Percentiles rank a stretch among this genome's conserved stretches.
Conservation (phyloP, 1,140 invertebrate species). For the Ridgeia piscesae region DNA sequence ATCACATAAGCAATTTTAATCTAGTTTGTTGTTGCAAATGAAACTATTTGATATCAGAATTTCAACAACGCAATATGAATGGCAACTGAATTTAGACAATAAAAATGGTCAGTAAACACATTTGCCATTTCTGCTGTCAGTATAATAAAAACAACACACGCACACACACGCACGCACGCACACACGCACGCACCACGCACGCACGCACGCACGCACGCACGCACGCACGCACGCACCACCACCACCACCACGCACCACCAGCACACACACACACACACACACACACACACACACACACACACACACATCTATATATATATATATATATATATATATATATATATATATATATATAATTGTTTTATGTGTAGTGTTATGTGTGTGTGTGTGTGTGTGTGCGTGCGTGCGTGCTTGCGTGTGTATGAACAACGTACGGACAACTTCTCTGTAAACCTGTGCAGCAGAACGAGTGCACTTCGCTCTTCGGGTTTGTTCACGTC, state of each 20-base stretch:
- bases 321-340: background rate
- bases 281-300: slow-evolving; percentile 23
- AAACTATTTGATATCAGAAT: no score
- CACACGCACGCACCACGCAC: background rate
- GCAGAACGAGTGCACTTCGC: no score
- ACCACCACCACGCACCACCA: no score
- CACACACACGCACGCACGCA: background rate
- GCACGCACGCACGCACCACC: slow-evolving; percentile 16
- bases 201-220: background rate
- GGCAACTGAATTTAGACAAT: no score
- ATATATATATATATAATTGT: background rate
- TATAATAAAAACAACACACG: no score
- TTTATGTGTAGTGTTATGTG: background rate
- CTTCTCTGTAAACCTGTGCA: no score
- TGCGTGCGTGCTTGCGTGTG: background rate
- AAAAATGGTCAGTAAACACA: no score
- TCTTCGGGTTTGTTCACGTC: background rate
- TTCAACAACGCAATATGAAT: no score
- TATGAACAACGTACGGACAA: background rate
- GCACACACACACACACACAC: slow-evolving; percentile 18
- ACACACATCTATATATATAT: background rate
- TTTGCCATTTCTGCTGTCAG: no score
- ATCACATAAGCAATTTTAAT: no score
- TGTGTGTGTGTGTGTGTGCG: background rate
- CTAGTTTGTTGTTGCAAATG: no score